A percentile compares a stretch with the other conserved stretches of the same genome.
Evolutionary conservation across 2,797 vertebrate species (phyloP).

Genomic region (Natrix natrix): DNA sequence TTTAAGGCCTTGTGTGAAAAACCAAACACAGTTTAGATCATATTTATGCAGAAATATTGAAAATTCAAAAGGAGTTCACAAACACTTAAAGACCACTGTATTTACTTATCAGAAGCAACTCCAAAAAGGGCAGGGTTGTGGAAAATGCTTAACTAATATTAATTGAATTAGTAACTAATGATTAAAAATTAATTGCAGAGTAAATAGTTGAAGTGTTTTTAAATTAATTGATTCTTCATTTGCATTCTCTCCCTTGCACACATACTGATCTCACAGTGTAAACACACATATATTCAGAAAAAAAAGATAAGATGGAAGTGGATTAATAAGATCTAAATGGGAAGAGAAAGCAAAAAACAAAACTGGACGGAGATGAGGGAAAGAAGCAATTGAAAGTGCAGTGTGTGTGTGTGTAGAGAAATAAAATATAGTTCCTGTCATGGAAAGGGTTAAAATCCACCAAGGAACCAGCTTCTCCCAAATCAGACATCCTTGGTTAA

Average conservation of each 20-base stretch:
- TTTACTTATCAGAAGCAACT: too few species aligned
- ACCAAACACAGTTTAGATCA: too few species aligned
- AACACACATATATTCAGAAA: too few species aligned
- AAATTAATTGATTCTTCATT: not conserved
- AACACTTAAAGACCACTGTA: too few species aligned
- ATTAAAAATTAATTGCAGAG: not conserved
- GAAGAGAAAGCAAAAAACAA: not conserved
- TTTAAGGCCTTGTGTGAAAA: too few species aligned
- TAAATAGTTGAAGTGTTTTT: not conserved
- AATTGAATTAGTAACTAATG: not conserved
- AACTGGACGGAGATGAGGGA: not conserved
- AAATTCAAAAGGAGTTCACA: too few species aligned
- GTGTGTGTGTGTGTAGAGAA: not conserved
- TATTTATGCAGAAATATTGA: too few species aligned
- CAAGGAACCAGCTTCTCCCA: not conserved
- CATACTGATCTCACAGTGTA: too few species aligned
- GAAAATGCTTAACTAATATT: not conserved
- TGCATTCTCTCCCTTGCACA: not conserved
- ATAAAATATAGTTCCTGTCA: not conserved
- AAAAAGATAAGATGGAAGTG: not conserved
- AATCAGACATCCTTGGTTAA: not conserved
- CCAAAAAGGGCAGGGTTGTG: too few species aligned
- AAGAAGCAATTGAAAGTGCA: not conserved
- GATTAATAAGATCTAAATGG: not conserved
- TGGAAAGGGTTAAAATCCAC: not conserved